A percentile compares a stretch with the other conserved stretches of the same genome.
These are phyloP conservation scores for Anas platyrhynchos DNA, from an alignment of 2,113 vertebrate species.

Conservation along the genomic window DNA sequence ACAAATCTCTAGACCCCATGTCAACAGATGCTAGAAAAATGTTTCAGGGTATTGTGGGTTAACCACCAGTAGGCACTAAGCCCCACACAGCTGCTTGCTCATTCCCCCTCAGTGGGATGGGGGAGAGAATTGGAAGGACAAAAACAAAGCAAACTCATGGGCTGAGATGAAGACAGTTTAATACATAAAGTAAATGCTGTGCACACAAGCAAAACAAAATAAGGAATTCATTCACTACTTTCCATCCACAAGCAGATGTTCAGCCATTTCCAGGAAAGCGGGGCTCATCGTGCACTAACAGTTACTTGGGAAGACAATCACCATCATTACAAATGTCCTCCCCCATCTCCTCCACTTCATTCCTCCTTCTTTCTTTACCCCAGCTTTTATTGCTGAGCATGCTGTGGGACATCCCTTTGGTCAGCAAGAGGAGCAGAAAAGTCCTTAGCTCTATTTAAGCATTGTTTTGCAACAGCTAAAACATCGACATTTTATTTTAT, in stretches of 20 bases:
- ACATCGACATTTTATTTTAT: background rate
- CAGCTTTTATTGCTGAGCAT: background rate
- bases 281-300: rapidly evolving
- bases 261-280: background rate
- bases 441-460: background rate
- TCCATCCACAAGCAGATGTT: background rate
- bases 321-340: rapidly evolving
- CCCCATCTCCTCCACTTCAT: background rate
- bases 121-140: background rate
- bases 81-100: rapidly evolving
- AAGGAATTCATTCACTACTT: background rate
- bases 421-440: background rate
- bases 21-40: background rate
- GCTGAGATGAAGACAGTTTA: background rate
- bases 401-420: background rate
- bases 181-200: background rate
- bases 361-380: too few relatives aligned
- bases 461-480: background rate
- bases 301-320: background rate
- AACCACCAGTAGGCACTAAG: background rate
- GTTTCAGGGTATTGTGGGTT: background rate
- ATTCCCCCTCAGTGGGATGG: background rate
- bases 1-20: background rate
- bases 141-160: background rate
- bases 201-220: background rate